Conservation (phyloP, 2,888 invertebrate genomes). For the Alitta virens region DNA sequence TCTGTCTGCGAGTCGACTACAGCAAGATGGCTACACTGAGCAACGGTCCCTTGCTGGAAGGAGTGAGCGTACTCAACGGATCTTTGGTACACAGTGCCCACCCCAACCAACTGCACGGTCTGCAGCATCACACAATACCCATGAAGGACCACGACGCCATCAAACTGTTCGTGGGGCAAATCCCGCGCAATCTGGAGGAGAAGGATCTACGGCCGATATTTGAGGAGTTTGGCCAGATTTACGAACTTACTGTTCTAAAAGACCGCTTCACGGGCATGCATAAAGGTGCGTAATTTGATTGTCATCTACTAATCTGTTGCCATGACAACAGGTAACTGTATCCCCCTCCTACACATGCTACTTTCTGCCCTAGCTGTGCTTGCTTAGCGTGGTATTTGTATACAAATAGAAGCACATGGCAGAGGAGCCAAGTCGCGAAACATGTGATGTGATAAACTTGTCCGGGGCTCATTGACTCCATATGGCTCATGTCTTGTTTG, state of each 20-base stretch:
- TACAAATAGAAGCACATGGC: no score
- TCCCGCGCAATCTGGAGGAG: conserved; percentile 85
- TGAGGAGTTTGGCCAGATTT: conserved; percentile 89
- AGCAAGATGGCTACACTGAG: conserved; percentile 16
- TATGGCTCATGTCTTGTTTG: no score
- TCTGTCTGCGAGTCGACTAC: conserved; percentile 15
- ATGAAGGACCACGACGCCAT: conserved; percentile 64
- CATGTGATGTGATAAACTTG: no score
- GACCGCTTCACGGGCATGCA: conserved; percentile 94
- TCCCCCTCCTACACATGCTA: no score
- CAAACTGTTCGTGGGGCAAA: conserved; percentile 90
- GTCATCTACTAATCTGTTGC: no score
- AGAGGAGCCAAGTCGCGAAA: no score
- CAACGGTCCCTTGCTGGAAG: conserved; percentile 14
- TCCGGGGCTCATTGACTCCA: no score
- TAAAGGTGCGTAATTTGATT: conserved; percentile 73
- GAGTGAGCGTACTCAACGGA: conserved; percentile 10
- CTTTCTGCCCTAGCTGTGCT: no score
- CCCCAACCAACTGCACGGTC: no score
- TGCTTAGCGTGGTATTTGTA: no score
- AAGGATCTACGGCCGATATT: conserved; percentile 85
- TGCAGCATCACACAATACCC: conserved; percentile 30
- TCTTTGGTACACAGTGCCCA: neutral
- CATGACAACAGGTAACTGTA: no score
- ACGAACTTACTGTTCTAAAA: conserved; percentile 90